Conservation (phyloP, 2,113 vertebrate species). For the Platysteira castanea region DNA sequence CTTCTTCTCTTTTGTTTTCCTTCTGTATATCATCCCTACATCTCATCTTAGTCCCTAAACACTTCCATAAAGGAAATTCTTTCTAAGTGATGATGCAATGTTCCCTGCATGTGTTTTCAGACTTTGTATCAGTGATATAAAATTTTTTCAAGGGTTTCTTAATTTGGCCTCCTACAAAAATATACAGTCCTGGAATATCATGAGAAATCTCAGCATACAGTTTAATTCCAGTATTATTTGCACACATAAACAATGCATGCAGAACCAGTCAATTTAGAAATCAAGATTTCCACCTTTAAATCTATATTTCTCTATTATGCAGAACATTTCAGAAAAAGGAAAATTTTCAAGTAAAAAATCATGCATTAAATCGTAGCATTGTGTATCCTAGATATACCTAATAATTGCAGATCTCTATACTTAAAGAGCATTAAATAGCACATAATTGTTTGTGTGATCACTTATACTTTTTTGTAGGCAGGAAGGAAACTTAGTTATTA, state of each 20-base stretch:
- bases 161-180: background rate
- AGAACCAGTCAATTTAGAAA: background rate
- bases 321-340: background rate
- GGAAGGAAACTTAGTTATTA: conserved; percentile 38
- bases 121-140: background rate
- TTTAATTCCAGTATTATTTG: background rate
- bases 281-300: background rate
- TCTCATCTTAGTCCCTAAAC: background rate
- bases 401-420: conserved; percentile 4
- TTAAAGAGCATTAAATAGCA: conserved; percentile 24
- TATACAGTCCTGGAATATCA: background rate
- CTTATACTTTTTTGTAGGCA: conserved; percentile 1
- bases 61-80: background rate
- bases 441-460: conserved; percentile 56
- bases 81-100: background rate
- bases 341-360: background rate
- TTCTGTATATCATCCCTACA: background rate
- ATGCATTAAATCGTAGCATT: background rate
- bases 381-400: background rate
- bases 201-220: background rate
- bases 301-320: background rate
- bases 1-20: background rate
- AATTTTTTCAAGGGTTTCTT: background rate
- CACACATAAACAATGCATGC: background rate
- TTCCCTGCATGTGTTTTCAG: background rate